Evolutionary conservation across 2,888 invertebrate species (phyloP).

Genomic region (Palloptera scutellata): DNA sequence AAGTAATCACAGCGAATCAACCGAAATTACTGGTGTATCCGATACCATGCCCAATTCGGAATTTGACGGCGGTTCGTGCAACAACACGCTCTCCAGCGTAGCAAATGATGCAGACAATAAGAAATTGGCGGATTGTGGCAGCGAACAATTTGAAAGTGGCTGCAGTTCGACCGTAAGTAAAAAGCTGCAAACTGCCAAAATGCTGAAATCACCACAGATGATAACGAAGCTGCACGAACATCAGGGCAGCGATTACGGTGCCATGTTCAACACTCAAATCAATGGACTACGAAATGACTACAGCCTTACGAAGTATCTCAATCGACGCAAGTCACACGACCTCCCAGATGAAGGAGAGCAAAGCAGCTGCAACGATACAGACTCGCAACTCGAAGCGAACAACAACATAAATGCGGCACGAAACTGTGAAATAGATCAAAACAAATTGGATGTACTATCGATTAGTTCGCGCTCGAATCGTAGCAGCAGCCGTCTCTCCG

Average conservation of each 20-base stretch:
- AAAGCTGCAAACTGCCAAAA: conserved; percentile 10
- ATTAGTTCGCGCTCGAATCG: conserved; percentile 61
- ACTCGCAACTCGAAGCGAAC: conserved; percentile 40
- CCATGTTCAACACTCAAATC: conserved; percentile 55
- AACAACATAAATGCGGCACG: conserved; percentile 40
- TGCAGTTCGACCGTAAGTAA: not conserved
- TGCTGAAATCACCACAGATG: conserved; percentile 22
- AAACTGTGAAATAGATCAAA: conserved; percentile 50
- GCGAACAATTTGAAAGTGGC: not conserved
- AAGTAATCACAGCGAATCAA: conserved; percentile 62
- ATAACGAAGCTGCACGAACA: conserved; percentile 30
- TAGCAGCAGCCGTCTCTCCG: conserved; percentile 59
- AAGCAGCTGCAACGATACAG: conserved; percentile 26
- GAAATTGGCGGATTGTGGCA: conserved; percentile 1
- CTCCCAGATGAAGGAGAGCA: conserved; percentile 34
- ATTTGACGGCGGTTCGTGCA: conserved; percentile 50
- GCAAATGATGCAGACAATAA: conserved; percentile 34
- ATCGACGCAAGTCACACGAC: conserved; percentile 54
- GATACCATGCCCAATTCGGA: conserved; percentile 55
- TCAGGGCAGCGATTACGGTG: conserved; percentile 48
- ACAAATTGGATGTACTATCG: conserved; percentile 60
- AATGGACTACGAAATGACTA: conserved; percentile 58
- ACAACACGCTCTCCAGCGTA: conserved; percentile 53
- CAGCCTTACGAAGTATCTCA: conserved; percentile 60
- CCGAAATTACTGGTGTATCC: conserved; percentile 61